A percentile compares a stretch with the other conserved stretches of the same genome.
Evolutionary conservation across 2,113 vertebrate genomes (phyloP).

Genomic region (Verasper variegatus): DNA sequence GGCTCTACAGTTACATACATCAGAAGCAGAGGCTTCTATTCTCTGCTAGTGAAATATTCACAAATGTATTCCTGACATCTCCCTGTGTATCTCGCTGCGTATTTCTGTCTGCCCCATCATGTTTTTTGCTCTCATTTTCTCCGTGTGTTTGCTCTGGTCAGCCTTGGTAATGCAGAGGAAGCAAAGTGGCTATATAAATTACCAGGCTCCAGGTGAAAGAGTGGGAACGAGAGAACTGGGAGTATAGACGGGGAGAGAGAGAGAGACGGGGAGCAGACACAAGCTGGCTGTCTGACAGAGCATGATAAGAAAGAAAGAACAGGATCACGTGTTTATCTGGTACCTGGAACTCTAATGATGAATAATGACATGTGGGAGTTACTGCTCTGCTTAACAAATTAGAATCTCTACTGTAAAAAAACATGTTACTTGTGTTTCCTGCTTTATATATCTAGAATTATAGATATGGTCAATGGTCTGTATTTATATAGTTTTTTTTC

Average conservation of each 20-base stretch:
- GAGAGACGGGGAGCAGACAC: neutral
- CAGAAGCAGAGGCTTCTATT: neutral
- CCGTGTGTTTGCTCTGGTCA: slow-evolving; percentile 8
- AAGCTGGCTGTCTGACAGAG: slow-evolving; percentile 23
- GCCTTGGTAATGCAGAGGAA: slow-evolving; percentile 32
- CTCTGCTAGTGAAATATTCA: slow-evolving; percentile 10
- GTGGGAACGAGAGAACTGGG: neutral
- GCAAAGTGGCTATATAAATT: slow-evolving; percentile 31
- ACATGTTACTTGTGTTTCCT: neutral
- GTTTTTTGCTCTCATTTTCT: slow-evolving; percentile 12
- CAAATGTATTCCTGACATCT: slow-evolving; percentile 7
- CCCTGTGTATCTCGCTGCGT: neutral
- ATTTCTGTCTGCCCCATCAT: neutral
- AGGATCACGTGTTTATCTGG: slow-evolving; percentile 30
- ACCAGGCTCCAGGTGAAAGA: slow-evolving; percentile 38
- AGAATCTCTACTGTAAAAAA: neutral
- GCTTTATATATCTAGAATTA: too few species aligned
- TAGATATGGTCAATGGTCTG: too few species aligned
- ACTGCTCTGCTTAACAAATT: slow-evolving; percentile 13
- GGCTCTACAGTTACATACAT: neutral
- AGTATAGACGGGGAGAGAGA: neutral
- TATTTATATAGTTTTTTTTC: too few species aligned
- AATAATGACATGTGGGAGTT: slow-evolving; percentile 21
- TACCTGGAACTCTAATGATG: slow-evolving; percentile 30
- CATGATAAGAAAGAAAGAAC: slow-evolving; percentile 14